Evolutionary conservation across 2,797 vertebrate genomes (phyloP), one percentile per base, ranked within the genome.

Genomic region (Manis javanica): DNA sequence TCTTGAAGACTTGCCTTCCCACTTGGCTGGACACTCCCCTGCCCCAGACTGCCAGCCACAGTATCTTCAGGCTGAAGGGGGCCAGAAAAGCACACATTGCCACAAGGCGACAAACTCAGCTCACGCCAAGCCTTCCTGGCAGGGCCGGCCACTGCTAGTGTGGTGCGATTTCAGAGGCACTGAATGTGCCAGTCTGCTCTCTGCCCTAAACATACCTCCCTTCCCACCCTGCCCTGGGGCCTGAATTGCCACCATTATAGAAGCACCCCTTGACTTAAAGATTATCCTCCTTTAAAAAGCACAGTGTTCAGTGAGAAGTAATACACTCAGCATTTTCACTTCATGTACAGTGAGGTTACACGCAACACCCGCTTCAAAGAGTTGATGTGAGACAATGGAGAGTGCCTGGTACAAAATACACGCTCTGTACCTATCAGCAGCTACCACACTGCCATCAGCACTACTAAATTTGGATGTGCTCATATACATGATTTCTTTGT

Each of bases 1-100:
- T 94, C 89, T 96, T 92, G 94, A 93, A 96, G 69, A 96, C 90
- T 85, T 97, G 93, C 21, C 19, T 98, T 97, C 96, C 95, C 93
- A 71, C 75, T 97, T 98, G 97, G 94, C 98, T 97, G 88, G 79
- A 95, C 66, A 29, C 72, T n/a, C 96, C 21, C 31, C 29, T 94
- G 63, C 6, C 18, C 63, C 11, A 5, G 23, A n/a, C 29, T 97
- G 93, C 93, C 57, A 95, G 89, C 55, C 72, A 39, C 81, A 94
- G 10, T 82, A 90, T 87, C 94, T 93, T 78, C 46, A 59, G 77
- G 13, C 72, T 83, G 59, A 68, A 24, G 78, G 18, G 12, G 49
- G 42, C 78, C 68, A 66, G 37, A 55, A 74, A 71, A 90, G 69
- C n/a, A 74, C 6, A 19, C 66, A 37, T 42, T 71, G 66, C 77